Percentiles rank a stretch among this genome's conserved stretches.
Conservation (phyloP, 53 echinoderm and acorn worm species). For the Echinarachnius parma region DNA sequence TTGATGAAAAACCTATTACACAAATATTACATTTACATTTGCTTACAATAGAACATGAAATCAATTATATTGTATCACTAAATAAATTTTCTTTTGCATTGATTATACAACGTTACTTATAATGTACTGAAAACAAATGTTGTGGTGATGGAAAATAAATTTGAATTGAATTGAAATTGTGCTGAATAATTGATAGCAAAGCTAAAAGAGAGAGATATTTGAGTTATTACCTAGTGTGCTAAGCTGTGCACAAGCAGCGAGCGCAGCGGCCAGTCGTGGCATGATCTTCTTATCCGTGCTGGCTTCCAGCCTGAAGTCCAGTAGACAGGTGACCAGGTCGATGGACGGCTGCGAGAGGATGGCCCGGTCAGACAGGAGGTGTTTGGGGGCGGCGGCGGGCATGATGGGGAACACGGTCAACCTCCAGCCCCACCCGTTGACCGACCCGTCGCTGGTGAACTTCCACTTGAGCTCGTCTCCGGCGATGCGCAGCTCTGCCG, state of each 20-base stretch:
- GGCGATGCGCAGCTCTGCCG: slow-evolving; percentile 86
- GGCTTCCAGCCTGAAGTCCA: slow-evolving; percentile 85
- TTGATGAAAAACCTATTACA: no score
- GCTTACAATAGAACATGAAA: no score
- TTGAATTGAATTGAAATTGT: no score
- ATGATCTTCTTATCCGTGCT: slow-evolving; percentile 73
- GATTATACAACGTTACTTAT: no score
- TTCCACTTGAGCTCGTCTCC: slow-evolving; percentile 98
- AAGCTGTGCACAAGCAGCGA: slow-evolving; percentile 96
- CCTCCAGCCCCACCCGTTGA: slow-evolving; percentile 98
- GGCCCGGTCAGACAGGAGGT: slow-evolving; percentile 83
- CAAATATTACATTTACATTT: no score
- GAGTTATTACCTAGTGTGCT: slow-evolving; percentile 90
- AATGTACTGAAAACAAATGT: no score
- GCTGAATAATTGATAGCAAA: no score
- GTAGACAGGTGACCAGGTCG: slow-evolving; percentile 88
- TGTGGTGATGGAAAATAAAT: no score
- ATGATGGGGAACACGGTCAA: slow-evolving; percentile 94
- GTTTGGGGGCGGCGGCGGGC: slow-evolving; percentile 93
- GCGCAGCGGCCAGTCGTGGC: slow-evolving; percentile 82
- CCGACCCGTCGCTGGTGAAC: slow-evolving; percentile 95
- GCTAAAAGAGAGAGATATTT: no score
- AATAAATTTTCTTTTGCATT: no score
- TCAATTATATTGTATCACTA: no score
- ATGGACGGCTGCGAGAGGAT: slow-evolving; percentile 81